Percentiles rank a stretch among this genome's conserved stretches.
phyloP scores from a whole-genome alignment of 2,888 invertebrate genomes.

The Heliconius erato region DNA sequence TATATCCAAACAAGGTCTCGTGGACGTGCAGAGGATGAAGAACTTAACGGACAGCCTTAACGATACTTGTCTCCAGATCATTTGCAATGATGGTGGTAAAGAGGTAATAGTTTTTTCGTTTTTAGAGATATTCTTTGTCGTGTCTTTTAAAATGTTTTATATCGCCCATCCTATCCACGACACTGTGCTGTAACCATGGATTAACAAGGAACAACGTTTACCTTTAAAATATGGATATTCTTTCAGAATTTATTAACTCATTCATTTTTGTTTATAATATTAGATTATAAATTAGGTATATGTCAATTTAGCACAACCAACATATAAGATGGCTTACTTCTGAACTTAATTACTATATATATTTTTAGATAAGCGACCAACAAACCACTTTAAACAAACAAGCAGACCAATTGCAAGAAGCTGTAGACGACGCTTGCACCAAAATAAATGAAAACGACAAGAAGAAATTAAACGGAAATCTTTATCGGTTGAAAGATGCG shows the following conservation, averaged over 20 bases:
- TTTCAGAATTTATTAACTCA: no score
- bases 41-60: slow-evolving; percentile 59
- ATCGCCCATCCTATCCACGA: no score
- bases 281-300: no score
- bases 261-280: no score
- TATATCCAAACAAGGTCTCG: slow-evolving; percentile 62
- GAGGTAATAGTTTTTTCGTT: slow-evolving; percentile 57
- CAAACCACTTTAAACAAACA: slow-evolving; percentile 50
- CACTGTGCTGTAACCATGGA: no score
- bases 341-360: not conserved
- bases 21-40: slow-evolving; percentile 64
- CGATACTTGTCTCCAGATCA: slow-evolving; percentile 64
- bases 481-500: slow-evolving; percentile 42
- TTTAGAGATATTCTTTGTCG: no score
- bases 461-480: slow-evolving; percentile 39
- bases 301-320: no score
- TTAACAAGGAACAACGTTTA: no score
- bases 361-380: slow-evolving; percentile 51
- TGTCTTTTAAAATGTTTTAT: no score
- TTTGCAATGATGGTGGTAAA: slow-evolving; percentile 58
- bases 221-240: no score
- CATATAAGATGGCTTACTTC: no score
- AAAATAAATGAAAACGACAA: slow-evolving; percentile 49
- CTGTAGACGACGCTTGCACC: slow-evolving; percentile 47
- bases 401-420: slow-evolving; percentile 51